Percentiles rank a stretch among this genome's conserved stretches.
Conservation (phyloP, 2,113 vertebrate species). For the Pygoscelis antarcticus region DNA sequence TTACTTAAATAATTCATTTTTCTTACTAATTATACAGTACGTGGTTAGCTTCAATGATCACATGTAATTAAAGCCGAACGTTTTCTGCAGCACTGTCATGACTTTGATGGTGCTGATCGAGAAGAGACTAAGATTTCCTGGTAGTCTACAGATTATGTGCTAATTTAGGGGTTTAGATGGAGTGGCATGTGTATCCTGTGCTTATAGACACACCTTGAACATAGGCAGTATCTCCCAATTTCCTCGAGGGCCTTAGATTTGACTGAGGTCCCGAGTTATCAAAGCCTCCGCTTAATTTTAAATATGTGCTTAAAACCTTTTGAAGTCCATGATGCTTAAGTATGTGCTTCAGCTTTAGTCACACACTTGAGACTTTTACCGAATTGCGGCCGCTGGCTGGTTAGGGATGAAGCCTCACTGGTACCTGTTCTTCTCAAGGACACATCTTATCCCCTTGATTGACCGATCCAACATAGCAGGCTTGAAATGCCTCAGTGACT, state of each 20-base stretch:
- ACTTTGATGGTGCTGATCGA: not conserved
- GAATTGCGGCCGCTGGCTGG: not conserved
- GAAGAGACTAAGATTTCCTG: not conserved
- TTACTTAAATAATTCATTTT: constrained; percentile 24
- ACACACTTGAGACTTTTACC: not conserved
- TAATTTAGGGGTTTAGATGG: not conserved
- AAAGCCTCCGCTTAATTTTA: not conserved
- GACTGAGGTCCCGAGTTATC: not conserved
- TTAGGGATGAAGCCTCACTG: not conserved
- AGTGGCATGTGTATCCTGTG: not conserved
- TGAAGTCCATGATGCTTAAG: not conserved
- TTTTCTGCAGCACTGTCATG: not conserved
- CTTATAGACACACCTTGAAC: not conserved
- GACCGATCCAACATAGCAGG: not conserved
- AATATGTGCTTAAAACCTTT: not conserved
- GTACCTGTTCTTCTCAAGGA: not conserved
- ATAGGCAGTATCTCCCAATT: not conserved
- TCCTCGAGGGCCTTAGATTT: not conserved
- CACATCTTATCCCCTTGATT: not conserved
- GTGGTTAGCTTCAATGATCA: not conserved
- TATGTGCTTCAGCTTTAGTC: not conserved
- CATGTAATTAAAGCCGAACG: not conserved
- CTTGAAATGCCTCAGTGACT: not conserved
- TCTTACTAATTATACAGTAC: not conserved
- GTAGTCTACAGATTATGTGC: not conserved